These are phyloP conservation scores for Rhabdophis nuchalis DNA, from an alignment of 2,797 vertebrate genomes.

Conservation along the genomic window DNA sequence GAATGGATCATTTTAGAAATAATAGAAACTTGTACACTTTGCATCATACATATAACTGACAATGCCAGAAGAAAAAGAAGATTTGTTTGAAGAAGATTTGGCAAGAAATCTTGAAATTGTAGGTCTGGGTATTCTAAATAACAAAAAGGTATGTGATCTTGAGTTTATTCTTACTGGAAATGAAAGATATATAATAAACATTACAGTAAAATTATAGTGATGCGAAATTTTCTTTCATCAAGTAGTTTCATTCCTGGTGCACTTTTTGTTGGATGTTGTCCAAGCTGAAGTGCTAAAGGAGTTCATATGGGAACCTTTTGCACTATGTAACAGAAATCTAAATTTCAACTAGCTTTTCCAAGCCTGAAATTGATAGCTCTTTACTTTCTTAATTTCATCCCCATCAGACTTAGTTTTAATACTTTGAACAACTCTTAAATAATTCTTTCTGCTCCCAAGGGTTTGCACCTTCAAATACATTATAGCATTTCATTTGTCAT, in stretches of 20 bases:
- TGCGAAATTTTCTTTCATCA: neutral
- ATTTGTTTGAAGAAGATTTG: constrained; percentile 27
- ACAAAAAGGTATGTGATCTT: constrained; percentile 11
- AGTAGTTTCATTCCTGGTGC: constrained; percentile 13
- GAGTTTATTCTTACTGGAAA: constrained; percentile 5
- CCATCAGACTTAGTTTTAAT: constrained; percentile 19
- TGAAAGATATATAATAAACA: neutral
- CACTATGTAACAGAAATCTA: neutral
- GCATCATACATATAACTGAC: neutral
- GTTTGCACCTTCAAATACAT: constrained; percentile 21
- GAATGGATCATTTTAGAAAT: neutral
- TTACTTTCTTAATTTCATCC: constrained; percentile 34
- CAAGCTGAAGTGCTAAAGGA: neutral
- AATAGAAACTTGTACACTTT: neutral
- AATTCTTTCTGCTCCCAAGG: constrained; percentile 32
- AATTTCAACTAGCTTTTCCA: constrained; percentile 15
- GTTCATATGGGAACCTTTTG: constrained; percentile 24
- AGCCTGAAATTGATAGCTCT: neutral
- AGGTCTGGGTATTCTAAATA: neutral
- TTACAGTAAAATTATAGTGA: neutral
- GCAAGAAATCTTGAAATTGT: constrained; percentile 15
- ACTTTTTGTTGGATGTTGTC: constrained; percentile 26
- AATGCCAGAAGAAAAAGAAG: neutral
- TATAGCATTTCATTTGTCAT: constrained; percentile 14
- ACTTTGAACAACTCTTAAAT: constrained; percentile 26